phyloP scores from a whole-genome alignment of 2,888 invertebrate species.

The Tortricodes alternella region DNA sequence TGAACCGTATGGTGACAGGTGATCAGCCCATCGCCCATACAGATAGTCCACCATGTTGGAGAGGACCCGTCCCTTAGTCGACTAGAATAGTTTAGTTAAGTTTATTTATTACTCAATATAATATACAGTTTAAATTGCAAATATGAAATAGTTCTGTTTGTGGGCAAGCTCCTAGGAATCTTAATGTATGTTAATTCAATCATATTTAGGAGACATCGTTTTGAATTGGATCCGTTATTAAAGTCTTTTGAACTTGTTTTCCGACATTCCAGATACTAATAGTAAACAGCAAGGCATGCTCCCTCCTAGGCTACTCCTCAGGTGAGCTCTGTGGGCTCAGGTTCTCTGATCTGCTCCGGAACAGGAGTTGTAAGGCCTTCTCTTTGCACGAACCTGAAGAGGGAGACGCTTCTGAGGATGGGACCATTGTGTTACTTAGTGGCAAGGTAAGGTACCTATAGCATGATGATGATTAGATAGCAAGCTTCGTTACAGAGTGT shows the following conservation, averaged over 20 bases:
- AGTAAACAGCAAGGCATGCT: constrained; percentile 86
- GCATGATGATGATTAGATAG: too few relatives aligned
- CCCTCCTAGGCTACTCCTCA: constrained; percentile 81
- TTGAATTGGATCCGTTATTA: background rate
- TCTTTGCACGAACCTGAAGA: constrained; percentile 76
- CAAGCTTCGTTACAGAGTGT: too few relatives aligned
- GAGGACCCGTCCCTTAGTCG: too few relatives aligned
- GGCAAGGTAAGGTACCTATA: constrained; percentile 80
- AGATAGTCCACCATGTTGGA: too few relatives aligned
- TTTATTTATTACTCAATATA: too few relatives aligned
- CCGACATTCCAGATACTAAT: constrained; percentile 81
- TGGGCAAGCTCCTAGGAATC: too few relatives aligned
- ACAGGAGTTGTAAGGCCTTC: constrained; percentile 74
- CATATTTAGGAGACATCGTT: too few relatives aligned
- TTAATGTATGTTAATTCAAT: too few relatives aligned
- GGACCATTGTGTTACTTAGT: constrained; percentile 83
- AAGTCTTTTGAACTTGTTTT: background rate
- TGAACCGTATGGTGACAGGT: too few relatives aligned
- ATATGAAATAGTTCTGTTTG: background rate
- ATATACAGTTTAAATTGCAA: too few relatives aligned
- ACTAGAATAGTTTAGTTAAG: too few relatives aligned
- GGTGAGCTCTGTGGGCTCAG: constrained; percentile 78
- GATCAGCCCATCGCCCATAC: too few relatives aligned
- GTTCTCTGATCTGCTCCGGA: constrained; percentile 78
- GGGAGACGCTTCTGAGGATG: constrained; percentile 78